Conservation (phyloP, 1,140 invertebrate genomes). For the Zaprionus inermis region DNA sequence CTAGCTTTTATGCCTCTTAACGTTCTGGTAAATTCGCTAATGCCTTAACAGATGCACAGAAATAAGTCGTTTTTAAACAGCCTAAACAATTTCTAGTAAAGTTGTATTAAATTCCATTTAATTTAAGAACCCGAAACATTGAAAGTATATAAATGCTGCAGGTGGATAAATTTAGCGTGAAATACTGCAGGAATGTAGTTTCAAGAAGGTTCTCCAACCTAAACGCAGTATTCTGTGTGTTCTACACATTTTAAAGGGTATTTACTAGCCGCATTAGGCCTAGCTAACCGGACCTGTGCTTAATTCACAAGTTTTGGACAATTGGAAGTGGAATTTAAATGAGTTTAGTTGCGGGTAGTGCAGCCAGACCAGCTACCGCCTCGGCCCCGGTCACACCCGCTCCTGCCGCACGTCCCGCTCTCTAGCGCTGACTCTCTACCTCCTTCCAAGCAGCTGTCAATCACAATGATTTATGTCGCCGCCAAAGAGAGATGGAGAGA, state of each 20-base stretch:
- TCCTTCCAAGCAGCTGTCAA: slow-evolving; percentile 74
- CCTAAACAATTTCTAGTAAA: too few relatives aligned
- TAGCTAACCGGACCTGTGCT: slow-evolving; percentile 20
- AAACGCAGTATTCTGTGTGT: not conserved
- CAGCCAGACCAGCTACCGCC: slow-evolving; percentile 14
- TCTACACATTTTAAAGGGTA: slow-evolving; percentile 1
- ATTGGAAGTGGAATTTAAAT: slow-evolving; percentile 81
- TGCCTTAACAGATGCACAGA: too few relatives aligned
- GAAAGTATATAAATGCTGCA: too few relatives aligned
- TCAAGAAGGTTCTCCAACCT: not conserved
- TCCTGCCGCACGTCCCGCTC: slow-evolving; percentile 13
- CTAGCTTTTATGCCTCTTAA: too few relatives aligned
- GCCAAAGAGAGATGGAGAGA: slow-evolving; percentile 49
- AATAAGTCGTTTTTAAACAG: too few relatives aligned
- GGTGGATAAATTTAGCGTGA: too few relatives aligned
- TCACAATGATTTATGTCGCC: slow-evolving; percentile 84
- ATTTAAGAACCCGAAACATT: too few relatives aligned
- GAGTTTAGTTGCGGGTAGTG: slow-evolving; percentile 75
- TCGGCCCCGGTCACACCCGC: slow-evolving; percentile 8
- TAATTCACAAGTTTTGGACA: slow-evolving; percentile 67
- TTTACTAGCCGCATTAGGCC: not conserved
- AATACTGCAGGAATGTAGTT: not conserved
- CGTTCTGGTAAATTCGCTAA: too few relatives aligned
- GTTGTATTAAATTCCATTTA: too few relatives aligned
- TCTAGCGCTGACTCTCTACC: slow-evolving; percentile 24